Base-by-base conservation (phyloP, 2,797 vertebrate species). In the Cyprinella venusta region DNA sequence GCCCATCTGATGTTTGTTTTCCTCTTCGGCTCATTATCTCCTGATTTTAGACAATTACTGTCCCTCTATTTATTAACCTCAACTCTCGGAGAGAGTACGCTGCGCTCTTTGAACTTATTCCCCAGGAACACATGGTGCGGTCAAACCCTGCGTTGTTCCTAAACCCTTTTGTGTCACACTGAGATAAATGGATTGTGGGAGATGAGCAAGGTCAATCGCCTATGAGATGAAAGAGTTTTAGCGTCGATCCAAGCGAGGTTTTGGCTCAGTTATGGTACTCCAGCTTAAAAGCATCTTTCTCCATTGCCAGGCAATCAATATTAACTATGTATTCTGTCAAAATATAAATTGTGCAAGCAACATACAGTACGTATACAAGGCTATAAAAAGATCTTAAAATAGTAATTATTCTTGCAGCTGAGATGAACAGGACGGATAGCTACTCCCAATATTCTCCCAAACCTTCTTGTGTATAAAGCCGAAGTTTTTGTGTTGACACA, bases 11-110 rank as follows among this genome's bases (percentile, higher is more conserved):
- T 71, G 40, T 81, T 63, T 75, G 71, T 74, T 82, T 82, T 19
- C 50, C 48, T 82, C 63, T 68, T 59, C 36, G n/a, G 70, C 18
- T 42, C 59, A 74, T 81, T 81, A 81, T 81, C 80, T 82, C 50
- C 63, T 76, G 50, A 33, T 82, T 76, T 82, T 67, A 75, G 59
- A 42, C 61, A 56, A 68, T 76, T 68, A 76, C 72, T 12, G 36
- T 52, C 61, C 33, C 71, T 75, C 48, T 65, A 36, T 52, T 18
- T 75, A 67, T 75, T 67, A 40, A 54, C 30, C 64, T 68, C 30
- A 7, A 54, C 77, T 79, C 77, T 79, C 45, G 9, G 30, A 79
- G 42, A 38, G 26, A 54, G 64, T n/a, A 4, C 21, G 24, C 19
- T 30, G 36, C n/a, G 33, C 16, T 40, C n/a, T 82, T 82, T 75